Evolutionary conservation across 2,113 vertebrate species (phyloP).

Genomic region (Eudyptes chrysolophus): DNA sequence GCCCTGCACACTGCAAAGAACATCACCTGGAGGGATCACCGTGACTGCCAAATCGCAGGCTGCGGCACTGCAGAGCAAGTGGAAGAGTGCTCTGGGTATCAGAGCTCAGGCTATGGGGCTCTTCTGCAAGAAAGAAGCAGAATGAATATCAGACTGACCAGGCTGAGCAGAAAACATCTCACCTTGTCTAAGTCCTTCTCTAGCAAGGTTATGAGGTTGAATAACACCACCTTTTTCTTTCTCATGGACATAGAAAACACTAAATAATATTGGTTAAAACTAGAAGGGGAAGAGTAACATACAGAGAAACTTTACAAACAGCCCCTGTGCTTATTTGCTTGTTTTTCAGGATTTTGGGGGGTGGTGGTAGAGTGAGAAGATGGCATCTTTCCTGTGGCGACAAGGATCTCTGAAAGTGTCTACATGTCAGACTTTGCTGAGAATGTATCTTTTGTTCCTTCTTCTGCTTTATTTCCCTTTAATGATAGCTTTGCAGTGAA

Average conservation of each 20-base stretch:
- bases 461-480: conserved; percentile 57
- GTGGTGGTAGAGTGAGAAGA: neutral
- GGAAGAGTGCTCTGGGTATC: neutral
- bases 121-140: neutral
- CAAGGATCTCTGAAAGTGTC: conserved; percentile 2
- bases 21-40: neutral
- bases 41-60: neutral
- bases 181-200: neutral
- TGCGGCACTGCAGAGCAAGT: neutral
- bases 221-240: neutral
- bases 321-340: neutral
- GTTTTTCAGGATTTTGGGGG: neutral
- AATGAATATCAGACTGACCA: neutral
- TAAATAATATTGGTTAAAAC: neutral
- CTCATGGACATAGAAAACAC: neutral
- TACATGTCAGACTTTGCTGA: conserved; percentile 23
- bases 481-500: conserved; percentile 51
- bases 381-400: neutral
- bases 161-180: neutral
- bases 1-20: neutral
- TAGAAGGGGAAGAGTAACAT: neutral
- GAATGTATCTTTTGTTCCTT: conserved; percentile 42
- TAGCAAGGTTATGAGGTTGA: neutral
- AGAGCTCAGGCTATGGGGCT: neutral
- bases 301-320: neutral